Evolutionary conservation across 2,888 invertebrate genomes (phyloP), one percentile per base, ranked within the genome.

Genomic region (Orchestes rusci): DNA sequence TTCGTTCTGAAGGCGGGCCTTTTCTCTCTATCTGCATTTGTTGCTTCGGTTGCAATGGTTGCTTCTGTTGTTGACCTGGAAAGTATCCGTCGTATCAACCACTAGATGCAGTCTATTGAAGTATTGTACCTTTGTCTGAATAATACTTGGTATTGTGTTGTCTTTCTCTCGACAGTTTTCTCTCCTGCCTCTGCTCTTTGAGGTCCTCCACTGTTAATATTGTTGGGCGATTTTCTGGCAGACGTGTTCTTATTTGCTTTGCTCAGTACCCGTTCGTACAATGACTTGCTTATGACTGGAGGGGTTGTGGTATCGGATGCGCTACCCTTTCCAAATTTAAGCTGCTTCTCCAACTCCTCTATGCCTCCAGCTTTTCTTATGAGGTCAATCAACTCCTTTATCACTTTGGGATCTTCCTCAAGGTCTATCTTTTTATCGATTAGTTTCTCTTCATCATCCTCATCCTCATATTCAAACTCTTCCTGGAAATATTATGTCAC

Each of bases 361-460:
- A 91, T 78, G 12, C 91, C 90, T 53, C 85, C 89, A 45, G 87
- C 83, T 77, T 88, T 88, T 63, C 82, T 87, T 53, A 90, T 89
- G 2, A 90, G 73, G 53, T 84, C 83, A 38, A 90, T 82, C 3
- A 90, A 69, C 63, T 90, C 89, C 60, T 89, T 89, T 43, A 89
- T 82, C 0, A 88, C 86, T 62, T 67, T 75, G 0, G 84, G 84
- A 61, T 85, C 84, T 64, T 84, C 82, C 39, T 82, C 82, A 10
- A 74, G 68, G 20, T 29, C 30, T 43, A 72, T 73, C 28, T 38
- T 20, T 52, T 27, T 58, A n/a, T 53, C 53, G n/a, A 63, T 62
- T 38, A 71, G 72, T 23, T 72, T 71, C 12, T 70, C 71, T 27
- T 73, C 73, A 19, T 75, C 73, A 40, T 73, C 62, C 40, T 73